These are phyloP conservation scores for Dendrocopos noguchii DNA, from an alignment of 2,113 vertebrate species.

Conservation along the genomic window DNA sequence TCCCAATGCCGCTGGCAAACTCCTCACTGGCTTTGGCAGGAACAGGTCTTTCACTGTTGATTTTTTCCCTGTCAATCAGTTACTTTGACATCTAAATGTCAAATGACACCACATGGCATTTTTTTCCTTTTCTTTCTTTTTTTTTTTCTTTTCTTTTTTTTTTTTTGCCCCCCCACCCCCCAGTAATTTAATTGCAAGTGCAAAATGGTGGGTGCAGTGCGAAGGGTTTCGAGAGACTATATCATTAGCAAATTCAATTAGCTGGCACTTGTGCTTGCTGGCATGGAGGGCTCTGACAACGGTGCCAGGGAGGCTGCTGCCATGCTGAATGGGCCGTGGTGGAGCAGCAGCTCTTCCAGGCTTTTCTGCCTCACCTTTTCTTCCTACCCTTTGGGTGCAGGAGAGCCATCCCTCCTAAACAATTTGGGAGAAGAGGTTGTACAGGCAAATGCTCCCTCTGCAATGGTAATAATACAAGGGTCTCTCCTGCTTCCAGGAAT, in stretches of 20 bases:
- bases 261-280: constrained; percentile 71
- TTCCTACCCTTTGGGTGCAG: not conserved
- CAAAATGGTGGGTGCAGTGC: constrained; percentile 49
- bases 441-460: not conserved
- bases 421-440: not conserved
- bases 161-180: not conserved
- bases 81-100: constrained; percentile 70
- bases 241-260: constrained; percentile 81
- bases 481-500: constrained; percentile 74
- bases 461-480: constrained; percentile 27
- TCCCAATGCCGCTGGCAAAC: constrained; percentile 14
- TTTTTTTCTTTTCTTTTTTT: too few relatives aligned
- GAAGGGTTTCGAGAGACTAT: constrained; percentile 44
- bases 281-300: constrained; percentile 52
- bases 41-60: constrained; percentile 52
- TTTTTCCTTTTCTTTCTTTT: not conserved
- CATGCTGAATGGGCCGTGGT: not conserved
- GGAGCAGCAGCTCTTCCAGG: not conserved
- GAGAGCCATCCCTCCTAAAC: not conserved
- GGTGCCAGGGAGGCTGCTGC: constrained; percentile 60
- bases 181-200: constrained; percentile 54
- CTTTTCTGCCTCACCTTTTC: constrained; percentile 48
- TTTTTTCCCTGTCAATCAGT: constrained; percentile 66
- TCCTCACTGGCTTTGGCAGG: constrained; percentile 34
- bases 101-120: constrained; percentile 66